These are phyloP conservation scores for Lomographa bimaculata DNA, from an alignment of 2,888 invertebrate species.

Conservation along the genomic window DNA sequence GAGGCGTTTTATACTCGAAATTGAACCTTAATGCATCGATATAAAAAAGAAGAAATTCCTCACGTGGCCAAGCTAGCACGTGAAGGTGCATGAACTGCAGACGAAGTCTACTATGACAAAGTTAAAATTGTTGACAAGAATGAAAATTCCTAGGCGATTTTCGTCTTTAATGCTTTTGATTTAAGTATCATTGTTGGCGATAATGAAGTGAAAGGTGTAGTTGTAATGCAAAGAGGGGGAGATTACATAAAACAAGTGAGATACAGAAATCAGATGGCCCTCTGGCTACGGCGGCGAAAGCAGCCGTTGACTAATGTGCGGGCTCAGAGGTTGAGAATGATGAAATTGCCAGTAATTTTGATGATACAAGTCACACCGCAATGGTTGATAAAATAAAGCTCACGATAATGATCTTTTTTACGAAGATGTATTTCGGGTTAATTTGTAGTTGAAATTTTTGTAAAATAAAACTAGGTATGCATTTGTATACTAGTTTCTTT, in stretches of 20 bases:
- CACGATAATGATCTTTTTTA: too few species aligned
- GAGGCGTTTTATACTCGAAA: slow-evolving; percentile 12
- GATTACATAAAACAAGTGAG: slow-evolving; percentile 70
- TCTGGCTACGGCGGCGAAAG: slow-evolving; percentile 67
- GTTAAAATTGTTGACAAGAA: slow-evolving; percentile 26
- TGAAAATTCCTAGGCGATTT: slow-evolving; percentile 26
- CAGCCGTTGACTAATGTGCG: slow-evolving; percentile 57
- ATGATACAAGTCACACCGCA: too few species aligned
- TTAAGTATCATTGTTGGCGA: slow-evolving; percentile 16
- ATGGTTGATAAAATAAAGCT: too few species aligned
- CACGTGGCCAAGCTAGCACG: slow-evolving; percentile 29
- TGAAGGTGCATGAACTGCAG: slow-evolving; percentile 51
- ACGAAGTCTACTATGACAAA: slow-evolving; percentile 45
- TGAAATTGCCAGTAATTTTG: slow-evolving; percentile 2
- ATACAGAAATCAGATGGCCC: slow-evolving; percentile 63
- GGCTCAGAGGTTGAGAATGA: slow-evolving; percentile 39
- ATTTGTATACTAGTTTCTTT: too few species aligned
- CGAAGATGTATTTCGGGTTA: too few species aligned
- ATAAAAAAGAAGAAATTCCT: slow-evolving; percentile 38
- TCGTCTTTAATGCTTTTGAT: slow-evolving; percentile 28
- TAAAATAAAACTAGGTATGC: too few species aligned
- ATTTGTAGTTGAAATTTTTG: too few species aligned
- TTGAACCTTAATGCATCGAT: slow-evolving; percentile 33
- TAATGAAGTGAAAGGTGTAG: slow-evolving; percentile 6
- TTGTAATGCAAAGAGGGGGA: slow-evolving; percentile 47